These are phyloP conservation scores for Drosophila prosaltans DNA, from an alignment of 1,140 invertebrate genomes.

Conservation along the genomic window DNA sequence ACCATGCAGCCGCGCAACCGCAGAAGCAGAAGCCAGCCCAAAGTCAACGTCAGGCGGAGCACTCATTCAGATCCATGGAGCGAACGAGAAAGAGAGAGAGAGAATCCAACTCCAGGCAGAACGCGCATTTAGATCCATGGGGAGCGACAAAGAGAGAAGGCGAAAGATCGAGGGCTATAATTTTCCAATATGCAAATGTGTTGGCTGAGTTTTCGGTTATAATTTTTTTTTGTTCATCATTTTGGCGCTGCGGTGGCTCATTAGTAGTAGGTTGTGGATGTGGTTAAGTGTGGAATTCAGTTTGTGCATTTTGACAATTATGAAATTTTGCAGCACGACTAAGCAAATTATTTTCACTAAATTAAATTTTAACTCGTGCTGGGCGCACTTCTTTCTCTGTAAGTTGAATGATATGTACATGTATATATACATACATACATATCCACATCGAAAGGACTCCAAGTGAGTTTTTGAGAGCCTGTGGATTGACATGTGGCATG, in stretches of 20 bases:
- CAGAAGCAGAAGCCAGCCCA: constrained; percentile 66
- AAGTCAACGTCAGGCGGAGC: constrained; percentile 45
- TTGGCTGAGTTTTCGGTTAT: constrained; percentile 20
- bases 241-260: constrained; percentile 67
- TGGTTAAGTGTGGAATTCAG: constrained; percentile 31
- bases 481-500: constrained; percentile 66
- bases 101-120: constrained; percentile 42
- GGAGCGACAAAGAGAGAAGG: background rate
- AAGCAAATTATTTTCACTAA: constrained; percentile 82
- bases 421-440: background rate
- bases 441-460: constrained; percentile 48
- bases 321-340: constrained; percentile 75
- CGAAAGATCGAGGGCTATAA: constrained; percentile 51
- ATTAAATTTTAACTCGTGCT: constrained; percentile 82
- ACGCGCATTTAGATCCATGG: constrained; percentile 43
- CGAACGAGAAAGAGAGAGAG: background rate
- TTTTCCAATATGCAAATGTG: constrained; percentile 81
- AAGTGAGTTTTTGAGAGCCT: constrained; percentile 44
- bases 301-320: constrained; percentile 61
- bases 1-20: constrained; percentile 77
- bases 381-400: constrained; percentile 66
- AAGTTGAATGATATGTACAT: background rate
- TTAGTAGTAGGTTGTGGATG: constrained; percentile 42
- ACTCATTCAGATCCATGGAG: constrained; percentile 43
- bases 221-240: constrained; percentile 20